phyloP scores from a whole-genome alignment of 2,888 invertebrate species.

The Campoplex nolae region DNA sequence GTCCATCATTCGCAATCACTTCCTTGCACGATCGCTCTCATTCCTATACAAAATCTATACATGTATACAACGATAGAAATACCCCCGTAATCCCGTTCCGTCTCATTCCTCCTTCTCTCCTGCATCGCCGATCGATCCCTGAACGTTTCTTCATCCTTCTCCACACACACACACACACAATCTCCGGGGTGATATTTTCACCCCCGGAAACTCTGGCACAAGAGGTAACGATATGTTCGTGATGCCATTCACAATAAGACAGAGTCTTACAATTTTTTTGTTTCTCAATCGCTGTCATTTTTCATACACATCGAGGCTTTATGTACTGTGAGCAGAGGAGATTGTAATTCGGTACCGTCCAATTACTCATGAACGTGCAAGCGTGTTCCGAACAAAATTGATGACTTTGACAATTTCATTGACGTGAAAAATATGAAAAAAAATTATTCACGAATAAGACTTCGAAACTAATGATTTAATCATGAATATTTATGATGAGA shows the following conservation, averaged over 20 bases:
- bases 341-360: neutral
- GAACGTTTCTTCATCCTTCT: constrained; percentile 18
- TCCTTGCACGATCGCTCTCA: constrained; percentile 78
- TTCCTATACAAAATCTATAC: constrained; percentile 51
- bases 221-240: constrained; percentile 58
- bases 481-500: too few relatives aligned
- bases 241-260: constrained; percentile 54
- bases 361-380: neutral
- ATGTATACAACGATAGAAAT: constrained; percentile 14
- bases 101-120: constrained; percentile 53
- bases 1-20: constrained; percentile 82
- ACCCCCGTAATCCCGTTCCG: constrained; percentile 30
- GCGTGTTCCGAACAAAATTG: neutral
- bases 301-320: neutral
- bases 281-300: constrained; percentile 62
- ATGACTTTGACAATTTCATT: neutral
- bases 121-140: constrained; percentile 32
- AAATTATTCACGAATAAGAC: neutral
- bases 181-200: constrained; percentile 30
- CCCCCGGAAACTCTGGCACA: constrained; percentile 14
- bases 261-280: constrained; percentile 43
- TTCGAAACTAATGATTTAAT: too few relatives aligned
- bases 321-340: neutral
- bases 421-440: neutral
- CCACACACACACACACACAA: constrained; percentile 28